Evolutionary conservation across 2,113 vertebrate species (phyloP).

Genomic region (Anguilla rostrata): DNA sequence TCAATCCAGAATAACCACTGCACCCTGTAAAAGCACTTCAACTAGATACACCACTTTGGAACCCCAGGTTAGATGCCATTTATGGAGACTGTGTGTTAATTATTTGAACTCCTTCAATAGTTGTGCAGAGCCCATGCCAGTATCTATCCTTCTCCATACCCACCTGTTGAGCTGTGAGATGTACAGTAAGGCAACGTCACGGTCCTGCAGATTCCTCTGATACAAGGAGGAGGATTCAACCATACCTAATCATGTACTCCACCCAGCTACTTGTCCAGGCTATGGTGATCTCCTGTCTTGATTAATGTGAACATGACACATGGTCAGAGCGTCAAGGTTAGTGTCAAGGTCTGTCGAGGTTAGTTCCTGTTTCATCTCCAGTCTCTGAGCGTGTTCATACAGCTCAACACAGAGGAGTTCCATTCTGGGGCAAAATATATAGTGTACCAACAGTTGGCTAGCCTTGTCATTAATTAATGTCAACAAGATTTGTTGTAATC

Average conservation of each 20-base stretch:
- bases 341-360: not conserved
- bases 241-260: too few relatives aligned
- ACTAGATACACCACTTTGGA: too few relatives aligned
- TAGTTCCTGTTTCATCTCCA: not conserved
- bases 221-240: too few relatives aligned
- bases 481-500: constrained; percentile 11
- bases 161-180: not conserved
- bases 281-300: too few relatives aligned
- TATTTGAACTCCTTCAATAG: not conserved
- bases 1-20: too few relatives aligned
- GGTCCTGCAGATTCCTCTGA: too few relatives aligned
- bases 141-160: not conserved
- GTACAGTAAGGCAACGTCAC: too few relatives aligned
- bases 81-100: not conserved
- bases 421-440: not conserved
- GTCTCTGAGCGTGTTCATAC: not conserved
- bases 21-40: too few relatives aligned
- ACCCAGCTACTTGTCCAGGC: too few relatives aligned
- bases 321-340: not conserved
- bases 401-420: not conserved
- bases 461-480: not conserved
- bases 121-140: not conserved
- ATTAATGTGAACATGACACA: not conserved
- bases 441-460: not conserved
- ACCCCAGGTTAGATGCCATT: too few relatives aligned